Evolutionary conservation across 2,797 vertebrate genomes (phyloP).

Genomic region (Ptychobarbus kaznakovi): DNA sequence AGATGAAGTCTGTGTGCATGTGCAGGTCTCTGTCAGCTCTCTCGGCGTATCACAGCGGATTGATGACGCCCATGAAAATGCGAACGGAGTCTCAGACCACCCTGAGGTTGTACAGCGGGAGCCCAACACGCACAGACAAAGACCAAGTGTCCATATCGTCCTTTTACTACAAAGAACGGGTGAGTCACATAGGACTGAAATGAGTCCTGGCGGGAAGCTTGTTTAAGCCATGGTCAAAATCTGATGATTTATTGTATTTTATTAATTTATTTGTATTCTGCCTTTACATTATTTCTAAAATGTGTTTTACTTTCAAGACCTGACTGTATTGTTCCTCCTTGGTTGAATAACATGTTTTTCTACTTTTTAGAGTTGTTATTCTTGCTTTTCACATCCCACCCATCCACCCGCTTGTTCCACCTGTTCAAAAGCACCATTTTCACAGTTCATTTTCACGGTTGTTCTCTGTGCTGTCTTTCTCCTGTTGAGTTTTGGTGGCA

Average conservation of each 20-base stretch:
- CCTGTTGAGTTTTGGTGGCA: slow-evolving; percentile 55
- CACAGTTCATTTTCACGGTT: slow-evolving; percentile 45
- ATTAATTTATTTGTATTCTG: too few relatives aligned
- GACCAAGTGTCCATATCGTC: slow-evolving; percentile 97
- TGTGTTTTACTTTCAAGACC: background rate
- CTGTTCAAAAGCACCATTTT: slow-evolving; percentile 33
- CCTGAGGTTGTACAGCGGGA: slow-evolving; percentile 91
- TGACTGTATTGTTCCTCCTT: background rate
- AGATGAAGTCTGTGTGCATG: background rate
- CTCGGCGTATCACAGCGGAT: slow-evolving; percentile 94
- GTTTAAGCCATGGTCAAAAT: background rate
- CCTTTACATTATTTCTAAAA: background rate
- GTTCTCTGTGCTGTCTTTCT: slow-evolving; percentile 51
- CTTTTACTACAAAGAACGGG: slow-evolving; percentile 98
- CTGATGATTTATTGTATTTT: background rate
- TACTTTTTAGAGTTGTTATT: background rate
- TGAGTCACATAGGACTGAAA: slow-evolving; percentile 68
- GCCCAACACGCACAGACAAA: slow-evolving; percentile 93
- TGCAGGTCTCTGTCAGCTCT: slow-evolving; percentile 92
- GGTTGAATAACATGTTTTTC: slow-evolving; percentile 20
- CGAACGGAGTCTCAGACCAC: slow-evolving; percentile 91
- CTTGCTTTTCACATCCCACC: background rate
- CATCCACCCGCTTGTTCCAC: background rate
- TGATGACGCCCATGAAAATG: slow-evolving; percentile 97
- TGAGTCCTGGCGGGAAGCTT: background rate